A percentile compares a stretch with the other conserved stretches of the same genome.
phyloP scores from a whole-genome alignment of 2,888 invertebrate species.

The Volucella inanis region DNA sequence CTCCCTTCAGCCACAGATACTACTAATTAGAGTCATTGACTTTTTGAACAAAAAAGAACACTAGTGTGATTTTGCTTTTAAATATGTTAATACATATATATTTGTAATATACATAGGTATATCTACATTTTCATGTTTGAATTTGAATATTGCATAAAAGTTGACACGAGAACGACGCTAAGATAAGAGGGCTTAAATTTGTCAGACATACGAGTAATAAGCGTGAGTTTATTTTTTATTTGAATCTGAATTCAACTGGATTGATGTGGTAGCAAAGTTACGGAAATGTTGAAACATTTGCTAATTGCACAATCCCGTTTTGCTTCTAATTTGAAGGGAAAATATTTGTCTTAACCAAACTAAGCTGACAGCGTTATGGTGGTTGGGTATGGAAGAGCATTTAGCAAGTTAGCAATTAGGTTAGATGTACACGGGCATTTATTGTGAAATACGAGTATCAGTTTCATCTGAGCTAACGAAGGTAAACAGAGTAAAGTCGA shows the following conservation, averaged over 20 bases:
- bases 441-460: conserved; percentile 42
- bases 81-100: background rate
- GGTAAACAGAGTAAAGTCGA: no score
- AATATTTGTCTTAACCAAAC: conserved; percentile 57
- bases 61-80: no score
- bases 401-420: conserved; percentile 66
- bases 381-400: conserved; percentile 26
- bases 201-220: conserved; percentile 8
- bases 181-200: conserved; percentile 23
- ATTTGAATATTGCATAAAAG: conserved; percentile 41
- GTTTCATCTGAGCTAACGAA: no score
- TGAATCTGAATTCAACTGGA: conserved; percentile 4
- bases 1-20: background rate
- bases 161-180: conserved; percentile 26
- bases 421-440: conserved; percentile 43
- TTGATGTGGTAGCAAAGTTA: background rate
- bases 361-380: conserved; percentile 20
- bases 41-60: background rate
- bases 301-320: conserved; percentile 69
- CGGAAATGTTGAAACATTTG: conserved; percentile 48
- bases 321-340: conserved; percentile 55
- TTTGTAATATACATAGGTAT: background rate
- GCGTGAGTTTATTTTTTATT: conserved; percentile 16
- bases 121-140: background rate
- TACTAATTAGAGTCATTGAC: conserved; percentile 27